Base-by-base conservation (phyloP, 2,113 vertebrate genomes). In the Coptodon rendalli region DNA sequence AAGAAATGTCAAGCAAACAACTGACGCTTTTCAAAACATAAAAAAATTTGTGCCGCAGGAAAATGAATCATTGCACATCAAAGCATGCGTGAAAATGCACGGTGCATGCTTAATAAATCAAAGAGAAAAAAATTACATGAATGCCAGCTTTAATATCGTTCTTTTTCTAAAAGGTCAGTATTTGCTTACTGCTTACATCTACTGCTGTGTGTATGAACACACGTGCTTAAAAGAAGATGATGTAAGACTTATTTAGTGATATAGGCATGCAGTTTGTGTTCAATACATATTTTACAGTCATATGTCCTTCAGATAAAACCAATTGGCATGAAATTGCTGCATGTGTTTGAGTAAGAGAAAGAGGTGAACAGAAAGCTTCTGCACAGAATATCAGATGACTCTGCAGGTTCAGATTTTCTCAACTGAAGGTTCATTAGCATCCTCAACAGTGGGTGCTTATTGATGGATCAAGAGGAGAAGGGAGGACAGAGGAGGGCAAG, bases 1-100 rank as follows among this genome's bases (percentile, higher is more conserved):
- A 81, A 36, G 38, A 95, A 93, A 94, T 91, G 87, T 91, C 80
- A 89, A 90, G 85, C 57, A 94, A 94, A 89, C 81, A 92, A 76
- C 40, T 90, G 87, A 86, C 36, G n/a, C 85, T 68, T 86, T 85
- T 61, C 8, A 45, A 79, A 90, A 63, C 61, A 68, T 81, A 38
- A 88, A 27, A 68, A 86, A 52, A 84, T 6, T 9, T 6, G 19
- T 19, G 59, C 43, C 5, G 34, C 16, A 48, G 59, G 61, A 86
- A 89, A 90, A 91, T 87, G 43, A 90, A 57, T 52, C 85, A 81
- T 66, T 61, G 13, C 4, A 27, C 82, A 50, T 86, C 81, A 87
- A 84, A 87, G 71, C 78, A 57, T 6, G 4, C n/a, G 12, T 50
- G 57, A 61, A 85, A 85, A 78, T 29, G 45, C 48, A 79, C 1